These are phyloP conservation scores for Heliconius cydno DNA, from an alignment of 2,888 invertebrate species.

Conservation along the genomic window DNA sequence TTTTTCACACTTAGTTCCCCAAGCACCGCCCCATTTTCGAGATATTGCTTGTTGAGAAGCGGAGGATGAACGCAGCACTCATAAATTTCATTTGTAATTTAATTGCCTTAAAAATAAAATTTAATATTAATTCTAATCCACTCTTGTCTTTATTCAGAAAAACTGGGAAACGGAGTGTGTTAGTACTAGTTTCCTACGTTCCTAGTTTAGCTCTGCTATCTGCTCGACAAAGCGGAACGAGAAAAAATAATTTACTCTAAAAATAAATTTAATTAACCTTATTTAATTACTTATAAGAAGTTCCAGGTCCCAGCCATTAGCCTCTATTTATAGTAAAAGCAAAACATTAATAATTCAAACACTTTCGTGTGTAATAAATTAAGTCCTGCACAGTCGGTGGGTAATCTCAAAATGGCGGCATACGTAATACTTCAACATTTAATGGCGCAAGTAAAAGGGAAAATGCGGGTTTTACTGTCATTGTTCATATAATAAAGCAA, in stretches of 20 bases:
- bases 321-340: conserved; percentile 59
- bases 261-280: not conserved
- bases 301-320: conserved; percentile 50
- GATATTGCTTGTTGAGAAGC: too few relatives aligned
- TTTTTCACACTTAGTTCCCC: too few relatives aligned
- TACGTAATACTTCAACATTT: conserved; percentile 61
- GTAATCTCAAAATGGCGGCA: conserved; percentile 76
- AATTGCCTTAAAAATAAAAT: too few relatives aligned
- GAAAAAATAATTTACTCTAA: not conserved
- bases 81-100: too few relatives aligned
- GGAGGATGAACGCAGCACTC: too few relatives aligned
- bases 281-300: conserved; percentile 1
- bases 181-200: too few relatives aligned
- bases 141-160: too few relatives aligned
- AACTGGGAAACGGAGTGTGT: too few relatives aligned
- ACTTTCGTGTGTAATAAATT: conserved; percentile 78
- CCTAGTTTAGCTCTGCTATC: too few relatives aligned
- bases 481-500: conserved; percentile 8
- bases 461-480: conserved; percentile 16
- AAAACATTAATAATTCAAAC: conserved; percentile 79
- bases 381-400: conserved; percentile 64
- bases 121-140: too few relatives aligned
- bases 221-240: too few relatives aligned
- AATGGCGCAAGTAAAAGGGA: conserved; percentile 49
- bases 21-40: too few relatives aligned